These are phyloP conservation scores for Himantopus leucocephalus DNA, from an alignment of 2,113 vertebrate genomes.

Conservation along the genomic window DNA sequence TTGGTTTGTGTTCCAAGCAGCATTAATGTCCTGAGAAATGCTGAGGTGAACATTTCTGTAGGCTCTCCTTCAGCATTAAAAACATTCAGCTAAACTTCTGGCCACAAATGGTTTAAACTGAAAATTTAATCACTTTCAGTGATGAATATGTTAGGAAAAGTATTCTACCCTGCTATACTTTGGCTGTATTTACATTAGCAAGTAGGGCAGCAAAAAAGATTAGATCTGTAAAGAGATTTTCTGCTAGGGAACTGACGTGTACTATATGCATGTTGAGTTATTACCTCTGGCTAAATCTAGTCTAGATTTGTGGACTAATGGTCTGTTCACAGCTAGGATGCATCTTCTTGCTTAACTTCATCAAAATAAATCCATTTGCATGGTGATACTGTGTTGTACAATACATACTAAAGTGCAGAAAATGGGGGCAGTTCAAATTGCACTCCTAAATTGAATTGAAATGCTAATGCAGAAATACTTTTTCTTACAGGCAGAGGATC, in stretches of 20 bases:
- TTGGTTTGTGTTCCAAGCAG: not conserved
- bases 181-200: not conserved
- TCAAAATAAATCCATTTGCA: not conserved
- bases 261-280: accelerated
- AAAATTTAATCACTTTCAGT: not conserved
- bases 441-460: not conserved
- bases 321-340: not conserved
- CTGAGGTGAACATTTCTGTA: not conserved
- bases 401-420: not conserved
- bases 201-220: not conserved
- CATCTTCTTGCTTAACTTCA: not conserved
- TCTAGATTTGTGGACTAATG: not conserved
- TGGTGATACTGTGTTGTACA: not conserved
- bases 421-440: not conserved
- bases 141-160: not conserved
- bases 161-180: not conserved
- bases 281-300: not conserved
- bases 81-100: not conserved
- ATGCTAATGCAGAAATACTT: not conserved
- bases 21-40: not conserved
- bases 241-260: not conserved
- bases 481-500: not conserved
- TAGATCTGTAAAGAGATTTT: not conserved
- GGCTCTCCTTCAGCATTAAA: not conserved
- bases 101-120: not conserved